Conservation (phyloP, 2,113 vertebrate genomes). For the Pagrus major region DNA sequence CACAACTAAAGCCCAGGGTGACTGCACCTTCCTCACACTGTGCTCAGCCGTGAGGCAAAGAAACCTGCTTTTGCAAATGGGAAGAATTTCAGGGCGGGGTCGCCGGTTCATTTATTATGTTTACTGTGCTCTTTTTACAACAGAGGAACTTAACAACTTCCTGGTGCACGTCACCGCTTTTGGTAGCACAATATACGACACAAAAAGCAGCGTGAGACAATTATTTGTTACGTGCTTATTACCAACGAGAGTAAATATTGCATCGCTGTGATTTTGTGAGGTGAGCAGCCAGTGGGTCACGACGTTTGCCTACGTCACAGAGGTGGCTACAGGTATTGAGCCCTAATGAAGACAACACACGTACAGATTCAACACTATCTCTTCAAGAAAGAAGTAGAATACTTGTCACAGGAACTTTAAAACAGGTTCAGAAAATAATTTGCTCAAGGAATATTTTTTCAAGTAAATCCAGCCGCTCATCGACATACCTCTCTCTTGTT, state of each 20-base stretch:
- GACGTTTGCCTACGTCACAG: slow-evolving; percentile 17
- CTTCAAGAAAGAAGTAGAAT: background rate
- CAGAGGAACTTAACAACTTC: background rate
- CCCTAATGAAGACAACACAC: background rate
- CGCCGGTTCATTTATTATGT: background rate
- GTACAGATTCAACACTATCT: background rate
- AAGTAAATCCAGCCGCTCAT: background rate
- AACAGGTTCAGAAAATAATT: background rate
- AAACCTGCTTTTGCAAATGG: slow-evolving; percentile 9
- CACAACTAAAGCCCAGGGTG: background rate
- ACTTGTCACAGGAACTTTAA: background rate
- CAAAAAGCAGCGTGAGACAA: background rate
- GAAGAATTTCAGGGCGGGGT: slow-evolving; percentile 48
- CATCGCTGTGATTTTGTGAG: background rate
- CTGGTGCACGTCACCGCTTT: background rate
- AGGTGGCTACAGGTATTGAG: slow-evolving; percentile 6
- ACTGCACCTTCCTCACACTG: background rate
- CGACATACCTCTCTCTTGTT: slow-evolving; percentile 63
- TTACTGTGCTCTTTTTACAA: background rate
- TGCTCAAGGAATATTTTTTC: background rate
- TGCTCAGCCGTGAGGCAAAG: background rate
- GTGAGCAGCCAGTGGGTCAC: background rate
- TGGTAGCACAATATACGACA: fast-evolving
- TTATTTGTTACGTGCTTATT: background rate
- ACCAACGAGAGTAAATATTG: background rate